Base-by-base conservation (phyloP, 2,113 vertebrate genomes). In the Arizona elegans region DNA sequence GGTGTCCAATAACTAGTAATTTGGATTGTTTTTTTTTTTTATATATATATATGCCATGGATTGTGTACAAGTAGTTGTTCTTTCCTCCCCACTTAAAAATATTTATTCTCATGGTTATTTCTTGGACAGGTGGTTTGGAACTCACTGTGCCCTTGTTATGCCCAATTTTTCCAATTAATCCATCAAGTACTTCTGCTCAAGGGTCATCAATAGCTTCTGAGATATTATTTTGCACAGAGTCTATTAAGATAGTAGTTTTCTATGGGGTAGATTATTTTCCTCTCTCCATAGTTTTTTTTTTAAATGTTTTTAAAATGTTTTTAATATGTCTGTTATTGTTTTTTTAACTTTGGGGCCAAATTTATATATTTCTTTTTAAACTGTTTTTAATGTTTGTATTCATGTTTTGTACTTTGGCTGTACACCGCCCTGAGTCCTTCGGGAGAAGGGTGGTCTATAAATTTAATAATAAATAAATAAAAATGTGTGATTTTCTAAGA, bases 1-100 rank as follows among this genome's bases (percentile, higher is more conserved):
- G 92, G 92, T 86, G 94, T 95, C 92, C 55, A 91, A 75, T 94
- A 95, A 94, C 92, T 7, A 94, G 54, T 59, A 95, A 92, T 96
- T 94, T 93, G 95, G 58, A 43, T 81, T 81, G 91, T 26, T 62
- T 62, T 47, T 58, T 15, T 15, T 0, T 92, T 94, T 93, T 70
- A 94, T 55, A n/a, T n/a, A n/a, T n/a, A n/a, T n/a, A n/a, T n/a
- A 91, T 86, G 87, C 65, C 0, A 0, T 2, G 81, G 88, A 70
- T n/a, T 93, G 52, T 43, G 38, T 92, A 24, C 86, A 91, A 91
- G 55, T 52, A 19, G 91, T 94, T 95, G 91, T 94, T 75, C 58
- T 19, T 81, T 43, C 33, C 75, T 43, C 33, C 3, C 33, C 33
- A 21, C n/a, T 33, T 92, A 21, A 81, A 91, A 90, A 54, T 52